Evolutionary conservation across 2,797 vertebrate species (phyloP), one percentile per base, ranked within the genome.

Genomic region (Chloroceryle inda): DNA sequence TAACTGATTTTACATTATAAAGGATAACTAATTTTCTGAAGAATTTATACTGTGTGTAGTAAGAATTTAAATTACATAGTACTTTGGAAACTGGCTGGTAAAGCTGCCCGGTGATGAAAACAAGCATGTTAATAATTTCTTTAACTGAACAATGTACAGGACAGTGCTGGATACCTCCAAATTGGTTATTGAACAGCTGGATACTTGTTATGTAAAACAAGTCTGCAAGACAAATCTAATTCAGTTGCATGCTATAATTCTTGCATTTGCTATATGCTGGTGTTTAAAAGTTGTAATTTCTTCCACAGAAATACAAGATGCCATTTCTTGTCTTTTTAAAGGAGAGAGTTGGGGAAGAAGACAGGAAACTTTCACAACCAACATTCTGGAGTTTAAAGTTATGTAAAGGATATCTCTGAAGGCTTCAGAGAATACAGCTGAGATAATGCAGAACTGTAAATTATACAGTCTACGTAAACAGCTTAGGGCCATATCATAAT

Each of bases 361-460:
- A 68, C 66, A 79, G 89, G 73, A 77, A 95, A 93, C 61, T 88
- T 89, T 91, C 78, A 74, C 20, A 78, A 68, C 47, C 53, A 80
- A 40, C n/a, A 56, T 45, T 82, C 7, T 38, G 19, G 87, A 47
- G 75, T 85, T 81, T 76, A 82, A 87, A 93, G 37, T 91, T 84
- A 91, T 86, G 84, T 20, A 71, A 76, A 93, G 96, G 61, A 80
- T 84, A 87, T 31, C 20, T 89, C 52, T 63, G 31, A 47, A 71
- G 58, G 62, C 92, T 94, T 94, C 45, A 64, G 87, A 75, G 88
- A 92, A 67, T 84, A 94, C 27, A 88, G 58, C 58, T 88, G 87
- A 96, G 78, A 95, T 95, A 75, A 89, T 0, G n/a, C 47, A 83
- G 95, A 94, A 95, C n/a, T 95, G 75, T 85, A 96, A 96, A 94